A percentile compares a stretch with the other conserved stretches of the same genome.
Conservation (phyloP, 2,888 invertebrate genomes). For the Ochropleura leucogaster region DNA sequence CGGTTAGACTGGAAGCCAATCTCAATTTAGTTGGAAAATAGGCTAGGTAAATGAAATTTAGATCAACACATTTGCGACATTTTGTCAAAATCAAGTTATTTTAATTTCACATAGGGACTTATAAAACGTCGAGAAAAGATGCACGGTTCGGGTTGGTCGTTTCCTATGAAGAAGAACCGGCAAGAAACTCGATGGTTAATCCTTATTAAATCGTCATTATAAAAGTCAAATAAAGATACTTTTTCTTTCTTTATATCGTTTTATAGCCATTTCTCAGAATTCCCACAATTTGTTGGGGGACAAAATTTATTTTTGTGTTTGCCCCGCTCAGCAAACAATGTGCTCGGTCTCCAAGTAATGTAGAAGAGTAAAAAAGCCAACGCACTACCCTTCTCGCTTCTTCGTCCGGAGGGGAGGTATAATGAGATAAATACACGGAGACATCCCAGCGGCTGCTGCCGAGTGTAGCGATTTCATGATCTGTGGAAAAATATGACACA, state of each 20-base stretch:
- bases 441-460: background rate
- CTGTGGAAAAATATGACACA: conserved; percentile 15
- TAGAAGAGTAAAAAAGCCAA: conserved; percentile 54
- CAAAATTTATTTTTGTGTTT: conserved; percentile 73
- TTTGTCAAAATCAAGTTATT: no score
- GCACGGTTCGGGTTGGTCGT: no score
- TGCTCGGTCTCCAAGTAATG: conserved; percentile 66
- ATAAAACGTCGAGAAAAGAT: no score
- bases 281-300: conserved; percentile 54
- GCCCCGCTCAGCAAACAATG: conserved; percentile 67
- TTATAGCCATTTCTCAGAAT: conserved; percentile 46
- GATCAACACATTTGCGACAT: no score
- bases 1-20: no score
- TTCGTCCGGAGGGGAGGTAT: background rate
- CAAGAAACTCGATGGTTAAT: no score
- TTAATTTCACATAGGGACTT: no score
- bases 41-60: no score
- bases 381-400: conserved; percentile 21
- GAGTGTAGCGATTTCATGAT: background rate
- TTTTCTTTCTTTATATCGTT: conserved; percentile 3
- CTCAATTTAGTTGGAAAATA: no score
- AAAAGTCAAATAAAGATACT: no score
- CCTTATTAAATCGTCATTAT: no score
- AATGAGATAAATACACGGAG: background rate
- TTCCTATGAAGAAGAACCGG: no score